Percentiles rank a stretch among this genome's conserved stretches.
These are phyloP conservation scores for Nymphalis urticae DNA, from an alignment of 2,888 invertebrate species.

Conservation along the genomic window DNA sequence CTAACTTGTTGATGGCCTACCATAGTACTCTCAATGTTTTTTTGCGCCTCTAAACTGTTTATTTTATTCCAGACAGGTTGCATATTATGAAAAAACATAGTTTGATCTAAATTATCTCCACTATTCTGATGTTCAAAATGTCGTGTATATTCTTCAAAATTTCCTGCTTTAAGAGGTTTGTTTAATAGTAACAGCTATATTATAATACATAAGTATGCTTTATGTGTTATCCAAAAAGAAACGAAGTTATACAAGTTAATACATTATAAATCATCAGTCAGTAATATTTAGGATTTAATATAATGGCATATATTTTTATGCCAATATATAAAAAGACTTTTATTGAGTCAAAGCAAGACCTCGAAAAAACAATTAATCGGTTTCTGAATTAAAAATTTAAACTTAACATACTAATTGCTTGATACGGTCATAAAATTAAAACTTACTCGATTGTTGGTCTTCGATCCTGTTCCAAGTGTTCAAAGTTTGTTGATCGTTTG, in stretches of 20 bases:
- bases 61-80: constrained; percentile 1
- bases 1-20: not conserved
- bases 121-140: not conserved
- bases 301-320: no score
- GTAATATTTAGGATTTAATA: no score
- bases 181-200: not conserved
- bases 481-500: constrained; percentile 46
- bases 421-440: not conserved
- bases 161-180: constrained; percentile 3
- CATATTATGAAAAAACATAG: not conserved
- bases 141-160: not conserved
- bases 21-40: not conserved
- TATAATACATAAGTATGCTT: not conserved
- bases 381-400: not conserved
- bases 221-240: not conserved
- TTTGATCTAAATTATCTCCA: constrained; percentile 2
- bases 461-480: constrained; percentile 10
- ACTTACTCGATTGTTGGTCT: constrained; percentile 18
- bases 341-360: not conserved
- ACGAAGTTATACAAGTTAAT: no score
- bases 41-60: constrained; percentile 1
- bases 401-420: not conserved
- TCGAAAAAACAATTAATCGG: not conserved
- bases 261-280: no score
- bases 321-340: no score